These are phyloP conservation scores for Prietella phreatophila DNA, from an alignment of 2,113 vertebrate genomes.

Conservation along the genomic window DNA sequence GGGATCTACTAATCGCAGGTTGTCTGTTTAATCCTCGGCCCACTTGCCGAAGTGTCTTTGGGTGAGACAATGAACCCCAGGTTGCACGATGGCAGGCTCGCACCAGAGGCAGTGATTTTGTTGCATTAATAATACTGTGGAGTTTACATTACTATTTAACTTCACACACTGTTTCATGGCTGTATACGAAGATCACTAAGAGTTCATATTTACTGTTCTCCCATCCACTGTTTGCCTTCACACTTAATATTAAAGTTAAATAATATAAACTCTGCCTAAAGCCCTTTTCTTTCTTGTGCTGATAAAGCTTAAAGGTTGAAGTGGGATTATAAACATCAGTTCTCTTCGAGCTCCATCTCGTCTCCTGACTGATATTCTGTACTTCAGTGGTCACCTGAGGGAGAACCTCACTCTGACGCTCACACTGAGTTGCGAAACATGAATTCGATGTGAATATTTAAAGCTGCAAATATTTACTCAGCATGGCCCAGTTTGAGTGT, in stretches of 20 bases:
- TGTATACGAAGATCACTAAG: neutral
- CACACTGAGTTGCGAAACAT: neutral
- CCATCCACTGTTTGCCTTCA: neutral
- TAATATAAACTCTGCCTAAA: neutral
- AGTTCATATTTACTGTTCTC: neutral
- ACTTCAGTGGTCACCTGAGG: neutral
- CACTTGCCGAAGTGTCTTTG: neutral
- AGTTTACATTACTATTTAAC: neutral
- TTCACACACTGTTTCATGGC: neutral
- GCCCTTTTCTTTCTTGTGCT: neutral
- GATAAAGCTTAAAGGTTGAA: neutral
- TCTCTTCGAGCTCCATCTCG: neutral
- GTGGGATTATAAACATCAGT: neutral
- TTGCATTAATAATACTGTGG: neutral
- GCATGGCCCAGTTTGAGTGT: conserved; percentile 3
- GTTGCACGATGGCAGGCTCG: too few species aligned
- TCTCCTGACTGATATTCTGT: neutral
- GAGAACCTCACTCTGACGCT: neutral
- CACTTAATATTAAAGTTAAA: neutral
- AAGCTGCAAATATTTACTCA: conserved; percentile 32
- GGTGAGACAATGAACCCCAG: too few species aligned
- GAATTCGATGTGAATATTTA: neutral
- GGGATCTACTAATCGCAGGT: too few species aligned
- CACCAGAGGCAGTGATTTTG: neutral
- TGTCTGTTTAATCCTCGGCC: too few species aligned